These are phyloP conservation scores for Autographa pulchrina DNA, from an alignment of 2,888 invertebrate genomes.

Conservation along the genomic window DNA sequence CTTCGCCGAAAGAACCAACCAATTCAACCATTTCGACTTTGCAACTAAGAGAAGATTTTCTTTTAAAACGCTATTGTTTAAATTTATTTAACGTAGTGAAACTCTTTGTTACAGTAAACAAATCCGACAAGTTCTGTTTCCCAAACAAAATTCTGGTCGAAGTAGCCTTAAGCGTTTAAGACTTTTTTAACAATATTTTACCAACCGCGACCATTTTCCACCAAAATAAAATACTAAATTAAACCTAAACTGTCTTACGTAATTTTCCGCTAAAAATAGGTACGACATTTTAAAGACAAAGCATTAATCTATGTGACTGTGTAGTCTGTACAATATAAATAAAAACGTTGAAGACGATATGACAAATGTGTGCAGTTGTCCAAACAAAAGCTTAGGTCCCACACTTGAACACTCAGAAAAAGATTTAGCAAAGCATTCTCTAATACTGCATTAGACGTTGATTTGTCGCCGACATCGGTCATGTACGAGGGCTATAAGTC, in stretches of 20 bases:
- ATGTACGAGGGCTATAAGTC: constrained; percentile 41
- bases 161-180: background rate
- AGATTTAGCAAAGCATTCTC: constrained; percentile 23
- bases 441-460: constrained; percentile 34
- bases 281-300: background rate
- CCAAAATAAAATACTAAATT: background rate
- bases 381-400: background rate
- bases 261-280: background rate
- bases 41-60: background rate
- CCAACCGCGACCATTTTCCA: background rate
- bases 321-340: background rate
- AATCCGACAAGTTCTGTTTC: background rate
- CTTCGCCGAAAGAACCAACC: background rate
- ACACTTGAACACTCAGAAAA: background rate
- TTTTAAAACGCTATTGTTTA: background rate
- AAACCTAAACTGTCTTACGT: constrained; percentile 3
- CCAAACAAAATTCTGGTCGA: background rate
- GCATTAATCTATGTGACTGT: background rate
- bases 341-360: background rate
- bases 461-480: constrained; percentile 42
- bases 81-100: background rate
- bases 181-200: background rate
- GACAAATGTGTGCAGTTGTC: background rate
- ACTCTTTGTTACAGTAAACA: background rate
- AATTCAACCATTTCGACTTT: background rate